A percentile compares a stretch with the other conserved stretches of the same genome.
These are phyloP conservation scores for Apteryx owenii DNA, from an alignment of 2,113 vertebrate species.

Conservation along the genomic window DNA sequence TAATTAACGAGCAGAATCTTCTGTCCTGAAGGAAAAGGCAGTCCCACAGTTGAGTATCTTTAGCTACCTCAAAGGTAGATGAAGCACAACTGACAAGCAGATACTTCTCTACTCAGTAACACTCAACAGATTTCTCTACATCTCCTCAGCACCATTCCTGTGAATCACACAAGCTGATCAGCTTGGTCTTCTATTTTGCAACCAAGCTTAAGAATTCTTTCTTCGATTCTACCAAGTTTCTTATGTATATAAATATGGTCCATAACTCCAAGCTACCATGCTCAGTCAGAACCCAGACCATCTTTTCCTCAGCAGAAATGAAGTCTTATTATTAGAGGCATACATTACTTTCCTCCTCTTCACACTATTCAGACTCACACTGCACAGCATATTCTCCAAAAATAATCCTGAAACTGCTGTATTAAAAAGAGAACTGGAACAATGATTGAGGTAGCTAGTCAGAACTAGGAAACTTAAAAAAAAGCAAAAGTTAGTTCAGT, in stretches of 20 bases:
- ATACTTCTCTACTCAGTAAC: not conserved
- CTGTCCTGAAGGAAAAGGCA: not conserved
- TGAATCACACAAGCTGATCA: not conserved
- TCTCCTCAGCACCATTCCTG: not conserved
- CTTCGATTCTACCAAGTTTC: not conserved
- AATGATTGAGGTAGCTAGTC: not conserved
- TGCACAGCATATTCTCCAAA: not conserved
- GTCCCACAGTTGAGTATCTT: not conserved
- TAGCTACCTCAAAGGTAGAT: not conserved
- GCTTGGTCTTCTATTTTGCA: not conserved
- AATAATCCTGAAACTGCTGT: rapidly evolving
- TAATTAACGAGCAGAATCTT: not conserved
- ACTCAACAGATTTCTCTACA: not conserved
- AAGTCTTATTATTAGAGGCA: not conserved
- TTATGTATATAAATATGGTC: not conserved
- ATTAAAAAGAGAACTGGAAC: not conserved
- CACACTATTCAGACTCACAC: not conserved
- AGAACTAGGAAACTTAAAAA: not conserved
- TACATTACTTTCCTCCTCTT: not conserved
- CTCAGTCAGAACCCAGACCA: not conserved
- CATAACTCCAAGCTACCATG: not conserved
- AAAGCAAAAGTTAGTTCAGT: not conserved
- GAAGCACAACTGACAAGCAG: not conserved
- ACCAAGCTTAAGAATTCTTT: not conserved
- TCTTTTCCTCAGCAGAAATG: not conserved